Evolutionary conservation across 2,113 vertebrate species (phyloP).

Genomic region (Perca fluviatilis): DNA sequence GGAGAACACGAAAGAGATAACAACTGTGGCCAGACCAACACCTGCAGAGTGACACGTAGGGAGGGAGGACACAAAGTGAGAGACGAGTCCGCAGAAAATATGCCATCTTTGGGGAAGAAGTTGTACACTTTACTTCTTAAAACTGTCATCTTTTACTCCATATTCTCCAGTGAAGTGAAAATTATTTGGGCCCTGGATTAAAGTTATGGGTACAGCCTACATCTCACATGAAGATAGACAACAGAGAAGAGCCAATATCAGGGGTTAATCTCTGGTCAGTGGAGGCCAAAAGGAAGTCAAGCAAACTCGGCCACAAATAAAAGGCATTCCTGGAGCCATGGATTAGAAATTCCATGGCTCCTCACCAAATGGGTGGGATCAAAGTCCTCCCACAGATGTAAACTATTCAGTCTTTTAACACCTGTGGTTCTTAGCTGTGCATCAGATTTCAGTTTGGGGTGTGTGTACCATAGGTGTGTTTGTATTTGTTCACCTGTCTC

Average conservation of each 20-base stretch:
- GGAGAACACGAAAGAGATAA: conserved; percentile 82
- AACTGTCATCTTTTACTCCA: neutral
- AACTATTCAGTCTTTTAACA: conserved; percentile 51
- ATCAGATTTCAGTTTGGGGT: conserved; percentile 34
- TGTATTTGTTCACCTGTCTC: neutral
- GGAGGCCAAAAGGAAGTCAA: neutral
- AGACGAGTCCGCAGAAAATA: neutral
- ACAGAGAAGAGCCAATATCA: neutral
- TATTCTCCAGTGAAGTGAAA: neutral
- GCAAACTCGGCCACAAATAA: conserved; percentile 1
- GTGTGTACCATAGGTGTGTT: neutral
- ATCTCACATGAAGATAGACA: neutral
- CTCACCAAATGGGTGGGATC: conserved; percentile 17
- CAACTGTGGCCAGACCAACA: conserved; percentile 83
- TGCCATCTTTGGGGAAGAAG: neutral
- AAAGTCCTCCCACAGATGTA: conserved; percentile 30
- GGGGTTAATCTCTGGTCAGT: neutral
- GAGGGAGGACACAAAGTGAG: conserved; percentile 40
- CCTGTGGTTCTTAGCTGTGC: neutral
- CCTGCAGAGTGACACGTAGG: conserved; percentile 71
- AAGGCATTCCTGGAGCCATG: conserved; percentile 40
- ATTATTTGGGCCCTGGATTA: neutral
- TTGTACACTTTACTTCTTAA: neutral
- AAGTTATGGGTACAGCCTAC: neutral
- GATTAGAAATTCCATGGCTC: conserved; percentile 46